Percentiles rank a stretch among this genome's conserved stretches.
These are phyloP conservation scores for Pagetopsis macropterus DNA, from an alignment of 2,797 vertebrate species.

Conservation along the genomic window DNA sequence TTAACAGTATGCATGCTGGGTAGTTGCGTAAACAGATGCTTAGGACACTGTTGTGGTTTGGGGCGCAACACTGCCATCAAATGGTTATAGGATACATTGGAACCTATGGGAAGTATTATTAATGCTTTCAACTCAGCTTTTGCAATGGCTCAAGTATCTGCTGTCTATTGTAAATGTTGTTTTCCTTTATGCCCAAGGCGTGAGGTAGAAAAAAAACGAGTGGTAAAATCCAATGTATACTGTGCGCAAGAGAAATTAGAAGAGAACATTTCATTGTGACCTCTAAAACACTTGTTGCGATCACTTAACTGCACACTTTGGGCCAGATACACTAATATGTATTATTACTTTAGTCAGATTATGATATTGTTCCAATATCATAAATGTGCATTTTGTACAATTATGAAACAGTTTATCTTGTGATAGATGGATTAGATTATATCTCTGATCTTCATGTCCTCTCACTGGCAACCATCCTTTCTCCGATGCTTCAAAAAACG, in stretches of 20 bases:
- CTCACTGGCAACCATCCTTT: slow-evolving; percentile 14
- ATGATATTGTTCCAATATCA: too few relatives aligned
- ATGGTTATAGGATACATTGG: slow-evolving; percentile 53
- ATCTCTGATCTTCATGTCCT: background rate
- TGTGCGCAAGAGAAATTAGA: background rate
- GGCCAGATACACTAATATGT: background rate
- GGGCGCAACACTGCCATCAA: slow-evolving; percentile 80
- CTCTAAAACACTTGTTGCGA: background rate
- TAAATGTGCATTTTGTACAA: too few relatives aligned
- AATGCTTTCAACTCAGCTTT: background rate
- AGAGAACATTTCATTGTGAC: background rate
- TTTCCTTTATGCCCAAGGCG: background rate
- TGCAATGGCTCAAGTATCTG: background rate
- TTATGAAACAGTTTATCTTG: background rate
- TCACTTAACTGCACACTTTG: background rate
- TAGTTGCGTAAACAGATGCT: slow-evolving; percentile 21
- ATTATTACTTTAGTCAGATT: too few relatives aligned
- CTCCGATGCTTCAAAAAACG: background rate
- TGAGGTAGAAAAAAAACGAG: background rate
- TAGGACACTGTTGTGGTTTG: background rate
- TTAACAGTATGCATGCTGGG: background rate
- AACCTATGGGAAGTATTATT: slow-evolving; percentile 18
- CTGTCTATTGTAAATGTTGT: background rate
- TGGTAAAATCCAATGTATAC: background rate
- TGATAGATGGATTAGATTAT: background rate